Conservation (phyloP, 2,113 vertebrate species). For the Podarcis cretensis region DNA sequence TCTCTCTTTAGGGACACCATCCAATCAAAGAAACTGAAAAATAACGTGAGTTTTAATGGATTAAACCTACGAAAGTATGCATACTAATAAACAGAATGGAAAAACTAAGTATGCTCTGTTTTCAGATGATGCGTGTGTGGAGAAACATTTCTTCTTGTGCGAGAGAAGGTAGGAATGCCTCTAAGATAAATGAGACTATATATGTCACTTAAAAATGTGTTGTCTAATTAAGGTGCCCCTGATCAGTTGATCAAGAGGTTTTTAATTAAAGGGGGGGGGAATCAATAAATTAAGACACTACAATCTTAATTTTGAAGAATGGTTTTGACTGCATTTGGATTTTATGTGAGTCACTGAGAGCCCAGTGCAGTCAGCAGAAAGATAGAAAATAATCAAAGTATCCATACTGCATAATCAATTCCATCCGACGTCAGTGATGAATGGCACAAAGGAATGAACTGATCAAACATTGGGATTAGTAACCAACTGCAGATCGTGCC, state of each 20-base stretch:
- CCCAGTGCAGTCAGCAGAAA: neutral
- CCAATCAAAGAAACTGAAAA: neutral
- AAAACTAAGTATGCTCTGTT: neutral
- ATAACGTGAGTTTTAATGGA: neutral
- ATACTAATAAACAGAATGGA: neutral
- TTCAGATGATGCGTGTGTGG: neutral
- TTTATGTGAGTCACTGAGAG: neutral
- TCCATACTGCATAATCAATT: slow-evolving; percentile 20
- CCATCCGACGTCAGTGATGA: neutral
- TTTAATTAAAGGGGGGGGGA: neutral
- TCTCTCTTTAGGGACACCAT: neutral
- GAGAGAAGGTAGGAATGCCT: neutral
- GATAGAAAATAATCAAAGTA: neutral
- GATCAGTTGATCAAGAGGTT: neutral
- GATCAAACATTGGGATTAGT: neutral
- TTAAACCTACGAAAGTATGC: neutral
- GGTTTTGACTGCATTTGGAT: neutral
- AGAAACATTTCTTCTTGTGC: neutral
- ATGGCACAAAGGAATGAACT: neutral
- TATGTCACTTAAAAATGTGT: neutral
- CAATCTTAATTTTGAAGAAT: neutral
- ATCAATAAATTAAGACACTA: neutral
- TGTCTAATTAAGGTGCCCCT: neutral
- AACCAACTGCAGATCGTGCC: neutral
- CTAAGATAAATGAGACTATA: neutral